A percentile compares a stretch with the other conserved stretches of the same genome.
Conservation (phyloP, 2,888 invertebrate genomes). For the Orthonychiurus folsomi region DNA sequence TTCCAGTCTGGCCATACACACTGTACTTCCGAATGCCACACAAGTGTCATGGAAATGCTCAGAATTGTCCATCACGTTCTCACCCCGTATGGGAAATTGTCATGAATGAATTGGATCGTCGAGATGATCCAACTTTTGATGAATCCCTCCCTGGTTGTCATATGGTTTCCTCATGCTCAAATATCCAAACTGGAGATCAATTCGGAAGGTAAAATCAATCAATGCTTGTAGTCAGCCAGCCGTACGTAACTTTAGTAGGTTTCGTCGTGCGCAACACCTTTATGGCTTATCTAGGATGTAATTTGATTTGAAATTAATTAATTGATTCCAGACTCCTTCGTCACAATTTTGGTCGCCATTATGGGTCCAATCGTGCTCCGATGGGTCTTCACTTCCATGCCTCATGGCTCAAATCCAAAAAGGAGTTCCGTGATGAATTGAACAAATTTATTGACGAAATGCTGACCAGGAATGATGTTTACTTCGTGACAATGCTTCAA, state of each 20-base stretch:
- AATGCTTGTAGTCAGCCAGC: not conserved
- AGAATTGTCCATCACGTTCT: slow-evolving; percentile 71
- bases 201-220: slow-evolving; percentile 52
- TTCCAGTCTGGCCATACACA: slow-evolving; percentile 95
- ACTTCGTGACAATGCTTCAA: slow-evolving; percentile 80
- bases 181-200: slow-evolving; percentile 82
- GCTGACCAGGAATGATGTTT: slow-evolving; percentile 78
- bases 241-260: not conserved
- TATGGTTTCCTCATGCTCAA: slow-evolving; percentile 89
- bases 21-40: slow-evolving; percentile 96
- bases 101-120: slow-evolving; percentile 86
- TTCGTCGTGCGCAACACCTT: not conserved
- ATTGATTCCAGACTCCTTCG: slow-evolving; percentile 62
- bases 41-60: slow-evolving; percentile 85
- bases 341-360: slow-evolving; percentile 91
- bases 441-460: slow-evolving; percentile 90
- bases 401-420: slow-evolving; percentile 88
- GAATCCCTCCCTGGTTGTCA: slow-evolving; percentile 89
- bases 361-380: slow-evolving; percentile 85
- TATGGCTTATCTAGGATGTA: not conserved
- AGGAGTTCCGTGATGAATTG: slow-evolving; percentile 81
- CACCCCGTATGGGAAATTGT: slow-evolving; percentile 96
- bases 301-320: not conserved
- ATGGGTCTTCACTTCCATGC: slow-evolving; percentile 78
- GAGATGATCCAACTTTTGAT: slow-evolving; percentile 87